Evolutionary conservation across 92 coral and sea anemone genomes (phyloP).

Genomic region (Ricordea florida): DNA sequence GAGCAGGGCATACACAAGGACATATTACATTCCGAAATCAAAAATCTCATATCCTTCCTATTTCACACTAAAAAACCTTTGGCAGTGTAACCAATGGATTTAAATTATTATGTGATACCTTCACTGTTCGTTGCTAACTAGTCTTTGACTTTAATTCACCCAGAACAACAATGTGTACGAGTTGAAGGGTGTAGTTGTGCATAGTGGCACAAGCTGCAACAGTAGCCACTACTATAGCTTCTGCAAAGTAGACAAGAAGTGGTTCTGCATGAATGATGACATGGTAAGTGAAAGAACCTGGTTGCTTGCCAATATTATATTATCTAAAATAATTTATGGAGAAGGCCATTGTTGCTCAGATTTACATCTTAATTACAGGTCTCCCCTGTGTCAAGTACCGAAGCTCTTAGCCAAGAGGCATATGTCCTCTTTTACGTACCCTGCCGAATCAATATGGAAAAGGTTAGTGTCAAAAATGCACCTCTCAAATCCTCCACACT

Average conservation of each 20-base stretch:
- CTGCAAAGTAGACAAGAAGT: not conserved
- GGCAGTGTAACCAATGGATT: not conserved
- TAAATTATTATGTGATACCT: not conserved
- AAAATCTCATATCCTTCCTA: too few species aligned
- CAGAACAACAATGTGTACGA: too few species aligned
- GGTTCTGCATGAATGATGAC: constrained; percentile 11
- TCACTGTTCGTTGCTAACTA: not conserved
- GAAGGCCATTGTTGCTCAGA: not conserved
- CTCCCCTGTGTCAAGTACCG: not conserved
- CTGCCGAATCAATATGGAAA: too few species aligned
- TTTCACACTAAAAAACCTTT: too few species aligned
- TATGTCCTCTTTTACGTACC: not conserved
- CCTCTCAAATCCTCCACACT: too few species aligned
- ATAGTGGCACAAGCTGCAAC: constrained; percentile 6
- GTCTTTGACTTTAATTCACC: too few species aligned
- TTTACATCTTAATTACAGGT: not conserved
- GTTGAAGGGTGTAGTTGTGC: too few species aligned
- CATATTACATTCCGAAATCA: too few species aligned
- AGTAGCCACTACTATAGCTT: not conserved
- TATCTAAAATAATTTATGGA: not conserved
- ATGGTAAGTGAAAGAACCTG: constrained; percentile 2
- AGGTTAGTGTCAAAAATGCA: too few species aligned
- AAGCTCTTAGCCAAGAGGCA: not conserved
- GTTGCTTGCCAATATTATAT: not conserved
- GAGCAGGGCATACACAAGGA: too few species aligned